A percentile compares a stretch with the other conserved stretches of the same genome.
These are phyloP conservation scores for Pseudorasbora parva DNA, from an alignment of 2,113 vertebrate species.

Conservation along the genomic window DNA sequence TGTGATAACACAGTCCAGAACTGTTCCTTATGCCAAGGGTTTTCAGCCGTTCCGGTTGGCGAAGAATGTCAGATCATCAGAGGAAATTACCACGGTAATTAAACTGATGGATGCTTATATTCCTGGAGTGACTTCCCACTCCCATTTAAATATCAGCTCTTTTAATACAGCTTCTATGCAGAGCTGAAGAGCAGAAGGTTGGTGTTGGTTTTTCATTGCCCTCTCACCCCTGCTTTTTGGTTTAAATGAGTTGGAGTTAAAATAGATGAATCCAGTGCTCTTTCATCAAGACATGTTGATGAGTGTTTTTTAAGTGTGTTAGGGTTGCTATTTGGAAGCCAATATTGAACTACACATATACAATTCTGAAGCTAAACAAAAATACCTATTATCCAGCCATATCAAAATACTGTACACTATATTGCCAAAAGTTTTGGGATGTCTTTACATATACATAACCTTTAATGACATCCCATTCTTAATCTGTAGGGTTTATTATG, in stretches of 20 bases:
- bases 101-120: constrained; percentile 42
- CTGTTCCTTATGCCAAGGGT: not conserved
- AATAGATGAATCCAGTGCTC: constrained; percentile 40
- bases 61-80: constrained; percentile 33
- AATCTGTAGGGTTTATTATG: too few species aligned
- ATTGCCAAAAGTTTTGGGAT: too few species aligned
- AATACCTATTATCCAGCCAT: not conserved
- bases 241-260: constrained; percentile 35
- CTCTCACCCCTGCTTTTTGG: constrained; percentile 41
- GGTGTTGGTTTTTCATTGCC: constrained; percentile 37
- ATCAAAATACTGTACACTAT: not conserved
- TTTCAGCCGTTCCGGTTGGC: constrained; percentile 20
- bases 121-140: not conserved
- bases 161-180: not conserved
- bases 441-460: too few species aligned
- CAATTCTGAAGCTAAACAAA: not conserved
- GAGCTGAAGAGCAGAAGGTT: not conserved
- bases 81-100: constrained; percentile 43
- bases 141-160: constrained; percentile 49
- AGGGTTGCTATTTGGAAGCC: not conserved
- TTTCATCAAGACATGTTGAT: constrained; percentile 43
- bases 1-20: constrained; percentile 12
- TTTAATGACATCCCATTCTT: too few species aligned
- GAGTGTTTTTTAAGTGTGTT: constrained; percentile 41
- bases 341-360: not conserved